Evolutionary conservation across 2,113 vertebrate species (phyloP), one percentile per base, ranked within the genome.

Genomic region (Centrocercus urophasianus): DNA sequence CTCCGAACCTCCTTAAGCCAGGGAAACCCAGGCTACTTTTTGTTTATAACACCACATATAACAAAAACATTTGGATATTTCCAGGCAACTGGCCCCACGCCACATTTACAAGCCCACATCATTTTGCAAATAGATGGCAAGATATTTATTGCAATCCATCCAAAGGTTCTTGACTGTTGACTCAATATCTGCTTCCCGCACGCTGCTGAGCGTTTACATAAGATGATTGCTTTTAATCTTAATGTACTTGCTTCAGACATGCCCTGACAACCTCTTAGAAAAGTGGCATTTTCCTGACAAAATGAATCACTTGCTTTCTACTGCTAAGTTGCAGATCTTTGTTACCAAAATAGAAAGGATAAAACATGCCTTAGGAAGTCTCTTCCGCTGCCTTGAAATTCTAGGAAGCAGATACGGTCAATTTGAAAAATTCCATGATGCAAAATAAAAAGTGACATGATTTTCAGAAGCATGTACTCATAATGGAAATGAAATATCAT

Each of bases 211-310:
- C 1, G 0, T 94, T 93, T 86, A 81, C 28, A 6, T 82, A 86
- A 88, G 61, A 61, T 0, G 1, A 88, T 8, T 88, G 73, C 73
- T 93, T 95, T 93, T 93, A 75, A 93, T 91, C 83, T 88, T 91
- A 40, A 71, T 64, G 43, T 57, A 81, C 93, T 95, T 95, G 57
- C 69, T 83, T 88, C 56, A 90, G 76, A 95, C 38, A 8, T 82
- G 73, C 59, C 80, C 73, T 59, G 76, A 91, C 88, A 95, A 63
- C 43, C 88, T 86, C 83, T 79, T 81, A 54, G 34, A 65, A 81
- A 95, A 95, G 76, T 78, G 75, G 88, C 75, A 72, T 86, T 90
- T 93, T 90, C 57, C 90, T 72, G 89, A 95, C 80, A 95, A 96
- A 96, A 93, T 74, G 69, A 91, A 95, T 88, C 83, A 83, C 89